phyloP scores from a whole-genome alignment of 2,888 invertebrate species.

The Athetis lepigone region DNA sequence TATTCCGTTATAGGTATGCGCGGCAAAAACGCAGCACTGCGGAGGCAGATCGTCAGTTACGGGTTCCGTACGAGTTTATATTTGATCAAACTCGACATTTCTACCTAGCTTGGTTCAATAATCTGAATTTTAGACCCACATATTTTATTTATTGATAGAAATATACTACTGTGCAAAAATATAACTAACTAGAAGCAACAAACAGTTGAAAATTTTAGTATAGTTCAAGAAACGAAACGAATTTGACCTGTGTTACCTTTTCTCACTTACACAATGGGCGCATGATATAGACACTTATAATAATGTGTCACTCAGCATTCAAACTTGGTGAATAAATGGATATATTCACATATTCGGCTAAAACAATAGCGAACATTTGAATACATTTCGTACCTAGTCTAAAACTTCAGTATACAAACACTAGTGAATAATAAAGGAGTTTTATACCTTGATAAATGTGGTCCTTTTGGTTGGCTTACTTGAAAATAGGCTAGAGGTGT shows the following conservation, averaged over 20 bases:
- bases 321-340: constrained; percentile 50
- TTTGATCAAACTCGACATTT: constrained; percentile 41
- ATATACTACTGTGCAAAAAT: too few species aligned
- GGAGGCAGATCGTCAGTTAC: constrained; percentile 19
- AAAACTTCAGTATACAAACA: constrained; percentile 23
- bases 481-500: constrained; percentile 38
- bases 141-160: constrained; percentile 28
- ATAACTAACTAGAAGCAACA: too few species aligned
- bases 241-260: constrained; percentile 8
- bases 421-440: constrained; percentile 19
- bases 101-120: constrained; percentile 32
- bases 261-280: constrained; percentile 24
- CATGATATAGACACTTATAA: constrained; percentile 30
- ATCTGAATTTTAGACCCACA: constrained; percentile 1
- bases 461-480: constrained; percentile 26
- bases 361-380: constrained; percentile 30
- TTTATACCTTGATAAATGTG: constrained; percentile 13
- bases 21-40: constrained; percentile 40
- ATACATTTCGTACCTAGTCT: constrained; percentile 23
- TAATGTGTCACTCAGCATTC: constrained; percentile 34
- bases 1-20: constrained; percentile 38
- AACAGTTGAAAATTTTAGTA: too few species aligned
- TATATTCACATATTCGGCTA: constrained; percentile 34
- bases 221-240: constrained; percentile 38
- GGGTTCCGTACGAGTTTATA: constrained; percentile 35